These are phyloP conservation scores for Epizoanthus scotinus DNA, from an alignment of 92 coral and sea anemone species.

Conservation along the genomic window DNA sequence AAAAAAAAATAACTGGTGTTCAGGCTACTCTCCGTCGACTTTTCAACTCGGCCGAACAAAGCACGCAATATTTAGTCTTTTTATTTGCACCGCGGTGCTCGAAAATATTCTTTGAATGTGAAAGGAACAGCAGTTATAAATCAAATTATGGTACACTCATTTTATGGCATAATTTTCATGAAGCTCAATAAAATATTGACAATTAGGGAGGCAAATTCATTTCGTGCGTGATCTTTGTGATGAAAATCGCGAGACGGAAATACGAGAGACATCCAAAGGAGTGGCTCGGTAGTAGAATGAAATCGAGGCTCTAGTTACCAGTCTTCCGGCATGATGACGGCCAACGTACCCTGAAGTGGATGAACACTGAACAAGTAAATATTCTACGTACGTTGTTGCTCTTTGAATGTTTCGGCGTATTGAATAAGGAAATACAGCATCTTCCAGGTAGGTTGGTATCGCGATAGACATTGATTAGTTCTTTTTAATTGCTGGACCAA, in stretches of 20 bases:
- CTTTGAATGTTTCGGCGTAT: too few relatives aligned
- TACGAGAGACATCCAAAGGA: constrained; percentile 28
- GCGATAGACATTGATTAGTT: too few relatives aligned
- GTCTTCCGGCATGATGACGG: background rate
- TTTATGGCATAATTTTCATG: background rate
- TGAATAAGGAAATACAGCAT: too few relatives aligned
- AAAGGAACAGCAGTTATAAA: background rate
- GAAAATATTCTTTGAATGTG: background rate
- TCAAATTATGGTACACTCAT: background rate
- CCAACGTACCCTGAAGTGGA: background rate
- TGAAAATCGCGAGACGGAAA: constrained; percentile 9
- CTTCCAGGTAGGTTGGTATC: too few relatives aligned
- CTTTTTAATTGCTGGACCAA: too few relatives aligned
- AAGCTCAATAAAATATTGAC: constrained; percentile 1
- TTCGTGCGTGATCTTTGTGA: constrained; percentile 27
- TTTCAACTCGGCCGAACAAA: constrained; percentile 9
- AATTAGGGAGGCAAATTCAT: constrained; percentile 9
- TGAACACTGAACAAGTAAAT: too few relatives aligned
- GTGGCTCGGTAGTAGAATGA: constrained; percentile 16
- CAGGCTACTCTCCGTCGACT: constrained; percentile 37
- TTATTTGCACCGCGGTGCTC: background rate
- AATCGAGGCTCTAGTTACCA: constrained; percentile 40
- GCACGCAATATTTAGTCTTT: background rate
- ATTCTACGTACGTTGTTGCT: too few relatives aligned
- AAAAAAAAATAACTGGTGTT: constrained; percentile 53